Conservation (phyloP, 1,140 invertebrate species). For the Pseudoatta argentina region DNA sequence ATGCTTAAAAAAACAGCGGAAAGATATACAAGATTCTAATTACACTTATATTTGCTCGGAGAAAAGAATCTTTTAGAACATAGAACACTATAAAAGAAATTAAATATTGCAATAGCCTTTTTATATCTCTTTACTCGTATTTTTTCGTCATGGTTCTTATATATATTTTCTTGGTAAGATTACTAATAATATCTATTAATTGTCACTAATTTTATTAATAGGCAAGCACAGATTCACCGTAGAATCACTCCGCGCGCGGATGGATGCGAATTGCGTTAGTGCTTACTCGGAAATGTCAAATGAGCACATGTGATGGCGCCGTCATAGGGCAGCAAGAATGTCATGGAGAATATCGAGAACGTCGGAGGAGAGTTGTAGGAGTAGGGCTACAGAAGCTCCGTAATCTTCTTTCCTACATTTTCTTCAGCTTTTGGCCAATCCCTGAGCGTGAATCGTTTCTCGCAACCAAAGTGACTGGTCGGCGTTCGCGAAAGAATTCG, state of each 20-base stretch:
- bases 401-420: slow-evolving; percentile 39
- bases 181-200: neutral
- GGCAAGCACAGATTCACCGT: slow-evolving; percentile 27
- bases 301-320: slow-evolving; percentile 52
- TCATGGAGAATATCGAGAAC: slow-evolving; percentile 43
- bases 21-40: neutral
- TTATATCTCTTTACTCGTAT: neutral
- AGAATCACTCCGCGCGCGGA: slow-evolving; percentile 41
- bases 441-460: slow-evolving; percentile 39
- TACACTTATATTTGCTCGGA: neutral
- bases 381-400: slow-evolving; percentile 65
- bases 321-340: slow-evolving; percentile 42
- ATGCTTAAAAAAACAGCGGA: neutral
- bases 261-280: slow-evolving; percentile 66
- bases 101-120: neutral
- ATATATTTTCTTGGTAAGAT: neutral
- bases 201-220: slow-evolving; percentile 4
- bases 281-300: slow-evolving; percentile 76
- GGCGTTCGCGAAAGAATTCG: slow-evolving; percentile 16
- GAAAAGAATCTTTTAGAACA: neutral
- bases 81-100: neutral
- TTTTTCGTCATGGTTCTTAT: neutral
- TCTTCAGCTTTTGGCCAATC: slow-evolving; percentile 56
- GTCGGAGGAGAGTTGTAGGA: slow-evolving; percentile 64
- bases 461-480: slow-evolving; percentile 28